Conservation (phyloP, 2,888 invertebrate genomes). For the Yponomeuta malinellus region DNA sequence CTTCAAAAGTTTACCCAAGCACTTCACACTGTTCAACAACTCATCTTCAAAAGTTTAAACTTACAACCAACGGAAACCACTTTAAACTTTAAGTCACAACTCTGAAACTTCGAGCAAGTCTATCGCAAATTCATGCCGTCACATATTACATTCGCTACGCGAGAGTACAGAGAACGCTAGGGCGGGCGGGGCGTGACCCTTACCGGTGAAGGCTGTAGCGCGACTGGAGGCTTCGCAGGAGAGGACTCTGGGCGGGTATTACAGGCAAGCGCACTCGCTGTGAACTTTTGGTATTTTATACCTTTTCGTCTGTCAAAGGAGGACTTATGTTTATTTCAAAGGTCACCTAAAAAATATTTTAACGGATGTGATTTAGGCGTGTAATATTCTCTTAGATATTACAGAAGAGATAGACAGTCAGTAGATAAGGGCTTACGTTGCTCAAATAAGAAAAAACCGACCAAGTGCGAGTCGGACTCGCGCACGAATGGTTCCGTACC, state of each 20-base stretch:
- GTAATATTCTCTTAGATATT: too few relatives aligned
- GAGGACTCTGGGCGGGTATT: background rate
- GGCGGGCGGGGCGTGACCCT: background rate
- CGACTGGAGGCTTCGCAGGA: background rate
- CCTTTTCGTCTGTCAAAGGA: background rate
- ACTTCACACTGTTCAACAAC: background rate
- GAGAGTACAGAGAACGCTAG: background rate
- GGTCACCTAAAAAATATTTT: background rate
- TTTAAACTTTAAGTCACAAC: background rate
- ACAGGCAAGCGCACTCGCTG: background rate
- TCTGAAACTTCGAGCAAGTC: background rate
- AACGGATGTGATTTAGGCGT: too few relatives aligned
- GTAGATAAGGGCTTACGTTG: too few relatives aligned
- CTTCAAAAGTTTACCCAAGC: background rate
- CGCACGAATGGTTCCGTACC: too few relatives aligned
- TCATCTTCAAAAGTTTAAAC: background rate
- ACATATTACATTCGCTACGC: background rate
- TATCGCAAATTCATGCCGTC: background rate
- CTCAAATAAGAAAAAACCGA: too few relatives aligned
- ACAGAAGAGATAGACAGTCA: too few relatives aligned
- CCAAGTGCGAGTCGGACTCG: too few relatives aligned
- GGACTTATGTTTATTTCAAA: background rate
- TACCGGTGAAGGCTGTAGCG: background rate
- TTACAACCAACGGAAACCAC: background rate
- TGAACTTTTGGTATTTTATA: background rate